Conservation (phyloP, 2,888 invertebrate species). For the Fissipunctia ypsillon region DNA sequence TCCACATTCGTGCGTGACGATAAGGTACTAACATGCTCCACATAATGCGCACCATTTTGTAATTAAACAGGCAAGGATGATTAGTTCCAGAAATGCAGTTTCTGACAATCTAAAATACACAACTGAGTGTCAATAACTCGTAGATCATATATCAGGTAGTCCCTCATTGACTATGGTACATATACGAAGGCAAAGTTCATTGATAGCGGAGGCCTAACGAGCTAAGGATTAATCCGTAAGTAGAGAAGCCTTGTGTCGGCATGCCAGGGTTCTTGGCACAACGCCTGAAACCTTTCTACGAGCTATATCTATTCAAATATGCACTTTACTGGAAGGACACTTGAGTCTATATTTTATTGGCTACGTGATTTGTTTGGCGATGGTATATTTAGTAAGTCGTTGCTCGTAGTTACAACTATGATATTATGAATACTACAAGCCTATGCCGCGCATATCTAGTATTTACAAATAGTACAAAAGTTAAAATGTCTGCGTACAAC, state of each 20-base stretch:
- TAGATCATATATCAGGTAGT: background rate
- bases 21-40: background rate
- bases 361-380: slow-evolving; percentile 31
- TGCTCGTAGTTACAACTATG: slow-evolving; percentile 1
- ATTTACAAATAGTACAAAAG: background rate
- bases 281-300: slow-evolving; percentile 60
- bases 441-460: background rate
- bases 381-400: background rate
- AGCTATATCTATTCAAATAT: slow-evolving; percentile 30
- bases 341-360: slow-evolving; percentile 21
- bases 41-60: background rate
- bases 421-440: background rate
- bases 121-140: background rate
- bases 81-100: background rate
- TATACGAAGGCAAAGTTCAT: slow-evolving; percentile 53
- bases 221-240: slow-evolving; percentile 63
- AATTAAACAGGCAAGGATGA: background rate
- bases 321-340: slow-evolving; percentile 27
- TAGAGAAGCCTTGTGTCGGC: slow-evolving; percentile 59
- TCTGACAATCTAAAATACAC: background rate
- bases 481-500: background rate
- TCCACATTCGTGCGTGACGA: background rate
- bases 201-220: slow-evolving; percentile 55
- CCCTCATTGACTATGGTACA: background rate
- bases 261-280: slow-evolving; percentile 51